phyloP scores from a whole-genome alignment of 2,797 vertebrate genomes.

The Stomatorhinus walkeri region DNA sequence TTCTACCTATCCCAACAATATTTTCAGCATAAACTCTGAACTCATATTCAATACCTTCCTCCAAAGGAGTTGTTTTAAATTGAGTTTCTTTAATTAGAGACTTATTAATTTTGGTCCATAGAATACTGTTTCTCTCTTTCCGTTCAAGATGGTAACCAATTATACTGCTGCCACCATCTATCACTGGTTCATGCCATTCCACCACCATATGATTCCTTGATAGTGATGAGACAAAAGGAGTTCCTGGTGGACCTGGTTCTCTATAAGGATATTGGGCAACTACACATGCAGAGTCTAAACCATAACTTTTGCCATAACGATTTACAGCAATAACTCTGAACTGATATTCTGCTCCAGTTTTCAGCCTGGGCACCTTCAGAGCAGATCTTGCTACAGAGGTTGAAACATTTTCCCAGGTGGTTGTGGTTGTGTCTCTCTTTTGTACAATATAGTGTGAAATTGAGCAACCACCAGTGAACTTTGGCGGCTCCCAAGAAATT shows the following conservation, averaged over 20 bases:
- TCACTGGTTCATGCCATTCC: constrained; percentile 92
- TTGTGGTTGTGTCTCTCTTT: constrained; percentile 89
- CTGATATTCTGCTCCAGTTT: constrained; percentile 94
- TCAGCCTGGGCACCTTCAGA: constrained; percentile 82
- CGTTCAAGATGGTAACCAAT: constrained; percentile 94
- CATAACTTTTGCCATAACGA: constrained; percentile 91
- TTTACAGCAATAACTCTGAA: constrained; percentile 98
- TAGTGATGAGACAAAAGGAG: constrained; percentile 78
- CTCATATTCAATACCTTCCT: constrained; percentile 94
- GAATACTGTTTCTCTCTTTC: constrained; percentile 96
- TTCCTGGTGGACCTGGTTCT: constrained; percentile 94
- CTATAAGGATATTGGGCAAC: constrained; percentile 94
- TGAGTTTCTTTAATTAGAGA: constrained; percentile 80
- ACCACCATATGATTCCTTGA: constrained; percentile 87
- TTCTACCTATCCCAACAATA: constrained; percentile 89
- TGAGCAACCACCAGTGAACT: constrained; percentile 83
- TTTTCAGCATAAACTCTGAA: constrained; percentile 95
- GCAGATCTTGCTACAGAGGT: constrained; percentile 83
- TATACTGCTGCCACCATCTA: constrained; percentile 84
- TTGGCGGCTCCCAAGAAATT: constrained; percentile 87
- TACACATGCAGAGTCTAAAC: constrained; percentile 76
- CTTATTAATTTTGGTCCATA: constrained; percentile 95
- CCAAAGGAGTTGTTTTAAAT: constrained; percentile 85
- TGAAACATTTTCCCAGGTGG: constrained; percentile 85
- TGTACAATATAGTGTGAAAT: constrained; percentile 96